Percentiles rank a stretch among this genome's conserved stretches.
Evolutionary conservation across 2,797 vertebrate genomes (phyloP).

Genomic region (Antennarius maculatus): DNA sequence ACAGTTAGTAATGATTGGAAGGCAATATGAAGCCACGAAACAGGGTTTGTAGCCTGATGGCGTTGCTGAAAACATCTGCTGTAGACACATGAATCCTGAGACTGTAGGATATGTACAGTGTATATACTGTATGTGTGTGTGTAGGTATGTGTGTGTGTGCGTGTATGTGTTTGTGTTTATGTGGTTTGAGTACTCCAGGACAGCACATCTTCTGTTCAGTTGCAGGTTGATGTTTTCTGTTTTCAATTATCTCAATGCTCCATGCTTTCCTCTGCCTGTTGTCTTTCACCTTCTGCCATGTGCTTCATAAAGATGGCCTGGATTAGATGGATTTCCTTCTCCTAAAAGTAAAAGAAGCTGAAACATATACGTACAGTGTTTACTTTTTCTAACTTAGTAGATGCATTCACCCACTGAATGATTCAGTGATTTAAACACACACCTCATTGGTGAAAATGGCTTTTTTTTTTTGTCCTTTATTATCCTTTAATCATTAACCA

Average conservation of each 20-base stretch:
- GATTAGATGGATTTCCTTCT: no score
- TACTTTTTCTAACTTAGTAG: conserved; percentile 6
- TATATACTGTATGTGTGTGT: conserved; percentile 3
- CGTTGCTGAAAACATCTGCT: conserved; percentile 54
- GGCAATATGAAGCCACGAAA: conserved; percentile 37
- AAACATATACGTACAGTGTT: conserved; percentile 20
- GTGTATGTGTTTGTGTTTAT: no score
- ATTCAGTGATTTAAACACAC: no score
- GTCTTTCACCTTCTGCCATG: no score
- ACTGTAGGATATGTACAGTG: conserved; percentile 1
- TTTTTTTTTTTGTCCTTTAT: no score
- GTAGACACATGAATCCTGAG: conserved; percentile 28
- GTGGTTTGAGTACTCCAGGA: conserved; percentile 18
- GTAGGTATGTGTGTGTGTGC: background rate
- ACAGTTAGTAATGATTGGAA: conserved; percentile 33
- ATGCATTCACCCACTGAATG: background rate
- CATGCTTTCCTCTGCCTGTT: no score
- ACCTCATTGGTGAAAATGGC: no score
- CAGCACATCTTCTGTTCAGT: conserved; percentile 29
- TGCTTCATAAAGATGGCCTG: no score
- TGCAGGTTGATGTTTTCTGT: background rate
- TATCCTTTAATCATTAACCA: no score
- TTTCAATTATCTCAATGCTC: no score
- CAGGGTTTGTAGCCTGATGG: conserved; percentile 38
- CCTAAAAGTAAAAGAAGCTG: no score